phyloP scores from a whole-genome alignment of 2,888 invertebrate species.

The Drosophila hamatofila region DNA sequence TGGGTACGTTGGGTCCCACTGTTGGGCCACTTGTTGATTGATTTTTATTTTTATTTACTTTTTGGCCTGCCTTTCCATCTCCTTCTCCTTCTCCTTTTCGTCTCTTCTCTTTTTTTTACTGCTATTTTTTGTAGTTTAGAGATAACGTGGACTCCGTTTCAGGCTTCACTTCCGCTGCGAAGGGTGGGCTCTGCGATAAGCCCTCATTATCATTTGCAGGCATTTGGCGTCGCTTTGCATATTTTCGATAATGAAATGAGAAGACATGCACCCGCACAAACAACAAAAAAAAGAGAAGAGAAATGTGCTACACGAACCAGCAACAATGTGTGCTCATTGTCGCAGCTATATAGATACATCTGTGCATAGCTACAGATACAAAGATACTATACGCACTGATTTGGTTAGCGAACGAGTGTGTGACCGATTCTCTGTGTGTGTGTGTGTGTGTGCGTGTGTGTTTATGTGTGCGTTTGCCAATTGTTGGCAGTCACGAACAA shows the following conservation, averaged over 20 bases:
- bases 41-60: constrained; percentile 58
- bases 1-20: constrained; percentile 1
- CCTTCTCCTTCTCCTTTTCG: background rate
- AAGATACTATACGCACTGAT: constrained; percentile 62
- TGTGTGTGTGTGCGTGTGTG: background rate
- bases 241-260: constrained; percentile 75
- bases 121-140: constrained; percentile 9
- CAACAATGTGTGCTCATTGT: constrained; percentile 74
- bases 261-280: constrained; percentile 74
- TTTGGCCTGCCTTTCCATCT: constrained; percentile 17
- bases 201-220: constrained; percentile 77
- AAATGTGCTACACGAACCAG: constrained; percentile 17
- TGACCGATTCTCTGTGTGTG: constrained; percentile 2
- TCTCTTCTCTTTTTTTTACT: background rate
- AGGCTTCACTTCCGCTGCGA: constrained; percentile 44
- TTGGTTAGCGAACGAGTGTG: constrained; percentile 29
- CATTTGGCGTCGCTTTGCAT: constrained; percentile 51
- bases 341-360: constrained; percentile 35
- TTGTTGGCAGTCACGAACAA: constrained; percentile 72
- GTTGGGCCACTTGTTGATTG: constrained; percentile 74
- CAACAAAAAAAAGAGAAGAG: constrained; percentile 34
- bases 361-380: constrained; percentile 24
- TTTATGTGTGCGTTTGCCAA: constrained; percentile 36
- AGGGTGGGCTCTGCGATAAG: constrained; percentile 52
- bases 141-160: constrained; percentile 9